Percentiles rank a stretch among this genome's conserved stretches.
Evolutionary conservation across 1,140 invertebrate species (phyloP).

Genomic region (Aphelenchoides fujianensis): DNA sequence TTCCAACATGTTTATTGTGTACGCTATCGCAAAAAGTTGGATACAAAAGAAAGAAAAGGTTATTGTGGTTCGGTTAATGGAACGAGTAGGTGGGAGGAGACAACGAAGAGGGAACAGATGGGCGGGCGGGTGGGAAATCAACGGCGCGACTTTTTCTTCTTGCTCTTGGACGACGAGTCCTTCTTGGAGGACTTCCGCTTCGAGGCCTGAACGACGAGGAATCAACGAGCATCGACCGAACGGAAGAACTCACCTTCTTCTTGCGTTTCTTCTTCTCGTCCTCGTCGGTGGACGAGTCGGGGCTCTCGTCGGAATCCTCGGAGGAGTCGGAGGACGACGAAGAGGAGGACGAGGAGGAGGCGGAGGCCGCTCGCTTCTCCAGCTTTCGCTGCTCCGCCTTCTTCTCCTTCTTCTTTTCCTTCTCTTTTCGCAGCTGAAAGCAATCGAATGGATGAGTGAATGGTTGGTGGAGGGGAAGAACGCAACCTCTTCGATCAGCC

Average conservation of each 20-base stretch:
- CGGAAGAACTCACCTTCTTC: conserved; percentile 25
- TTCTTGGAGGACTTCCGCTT: not conserved
- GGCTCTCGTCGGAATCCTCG: conserved; percentile 32
- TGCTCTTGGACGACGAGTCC: not conserved
- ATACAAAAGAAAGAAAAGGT: too few relatives aligned
- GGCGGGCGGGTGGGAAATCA: too few relatives aligned
- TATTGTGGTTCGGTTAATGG: too few relatives aligned
- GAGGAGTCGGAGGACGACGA: conserved; percentile 36
- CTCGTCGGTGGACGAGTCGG: not conserved
- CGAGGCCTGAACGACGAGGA: too few relatives aligned
- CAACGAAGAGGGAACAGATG: too few relatives aligned
- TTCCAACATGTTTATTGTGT: too few relatives aligned
- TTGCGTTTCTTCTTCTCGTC: conserved; percentile 18
- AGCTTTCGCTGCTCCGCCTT: conserved; percentile 25
- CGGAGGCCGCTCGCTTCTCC: conserved; percentile 13
- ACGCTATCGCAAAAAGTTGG: too few relatives aligned
- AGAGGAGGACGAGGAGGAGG: conserved; percentile 35
- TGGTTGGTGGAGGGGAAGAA: not conserved
- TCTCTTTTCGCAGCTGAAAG: conserved; percentile 24
- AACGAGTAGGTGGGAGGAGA: too few relatives aligned
- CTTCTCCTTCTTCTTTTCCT: conserved; percentile 36
- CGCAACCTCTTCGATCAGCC: conserved; percentile 33
- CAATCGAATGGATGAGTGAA: not conserved
- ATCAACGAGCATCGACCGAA: not conserved
- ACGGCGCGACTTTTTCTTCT: not conserved